These are phyloP conservation scores for Diplogasteroides magnus DNA, from an alignment of 1,140 invertebrate species.

Conservation along the genomic window DNA sequence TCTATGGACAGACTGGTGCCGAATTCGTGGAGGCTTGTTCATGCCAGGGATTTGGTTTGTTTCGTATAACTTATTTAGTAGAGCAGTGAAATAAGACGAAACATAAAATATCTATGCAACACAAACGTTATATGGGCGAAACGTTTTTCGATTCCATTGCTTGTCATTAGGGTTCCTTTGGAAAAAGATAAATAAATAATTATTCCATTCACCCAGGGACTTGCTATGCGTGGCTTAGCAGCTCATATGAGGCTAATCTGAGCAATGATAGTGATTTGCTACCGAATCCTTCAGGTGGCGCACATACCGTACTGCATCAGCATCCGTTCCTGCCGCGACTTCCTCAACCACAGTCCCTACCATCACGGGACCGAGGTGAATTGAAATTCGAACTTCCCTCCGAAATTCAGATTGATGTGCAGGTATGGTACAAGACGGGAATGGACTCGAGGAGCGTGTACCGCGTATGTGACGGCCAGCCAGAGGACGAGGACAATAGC, in stretches of 20 bases:
- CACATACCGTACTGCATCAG: constrained; percentile 29
- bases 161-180: neutral
- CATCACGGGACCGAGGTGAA: constrained; percentile 31
- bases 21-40: constrained; percentile 30
- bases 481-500: constrained; percentile 25
- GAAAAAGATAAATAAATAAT: too few species aligned
- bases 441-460: constrained; percentile 18
- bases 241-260: neutral
- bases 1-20: constrained; percentile 22
- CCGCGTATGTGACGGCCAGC: constrained; percentile 24
- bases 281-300: constrained; percentile 12
- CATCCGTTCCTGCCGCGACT: constrained; percentile 11
- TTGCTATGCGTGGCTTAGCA: neutral
- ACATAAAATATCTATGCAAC: too few species aligned
- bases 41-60: constrained; percentile 25
- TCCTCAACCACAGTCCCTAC: constrained; percentile 35
- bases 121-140: too few species aligned
- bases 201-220: too few species aligned
- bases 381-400: neutral
- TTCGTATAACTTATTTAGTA: neutral
- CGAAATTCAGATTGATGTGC: neutral
- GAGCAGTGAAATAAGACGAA: too few species aligned
- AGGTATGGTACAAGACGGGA: constrained; percentile 20
- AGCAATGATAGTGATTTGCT: neutral
- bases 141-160: neutral